A percentile compares a stretch with the other conserved stretches of the same genome.
Evolutionary conservation across 2,888 invertebrate genomes (phyloP).

Genomic region (Pimpla rufipes): DNA sequence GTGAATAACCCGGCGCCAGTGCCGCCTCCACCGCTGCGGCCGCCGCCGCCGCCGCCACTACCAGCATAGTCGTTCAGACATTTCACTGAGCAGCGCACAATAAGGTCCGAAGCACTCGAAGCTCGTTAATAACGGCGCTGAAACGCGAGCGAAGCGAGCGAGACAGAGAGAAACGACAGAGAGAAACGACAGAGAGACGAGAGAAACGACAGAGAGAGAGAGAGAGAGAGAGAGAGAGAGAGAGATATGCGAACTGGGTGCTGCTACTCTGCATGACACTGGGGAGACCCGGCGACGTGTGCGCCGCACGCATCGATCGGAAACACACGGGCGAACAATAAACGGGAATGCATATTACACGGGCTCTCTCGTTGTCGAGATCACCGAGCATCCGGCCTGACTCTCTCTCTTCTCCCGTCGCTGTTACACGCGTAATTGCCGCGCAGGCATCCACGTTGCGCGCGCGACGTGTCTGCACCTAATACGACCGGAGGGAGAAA

Average conservation of each 20-base stretch:
- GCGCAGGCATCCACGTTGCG: slow-evolving; percentile 28
- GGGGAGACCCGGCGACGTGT: slow-evolving; percentile 29
- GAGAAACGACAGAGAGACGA: too few species aligned
- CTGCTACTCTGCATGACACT: slow-evolving; percentile 12
- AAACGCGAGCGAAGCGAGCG: slow-evolving; percentile 45
- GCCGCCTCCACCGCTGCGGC: slow-evolving; percentile 19
- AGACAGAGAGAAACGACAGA: slow-evolving; percentile 14
- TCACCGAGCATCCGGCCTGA: slow-evolving; percentile 68
- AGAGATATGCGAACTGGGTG: too few species aligned
- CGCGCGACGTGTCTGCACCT: not conserved
- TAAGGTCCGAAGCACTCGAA: slow-evolving; percentile 67
- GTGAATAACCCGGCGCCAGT: slow-evolving; percentile 54
- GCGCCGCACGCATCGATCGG: slow-evolving; percentile 61
- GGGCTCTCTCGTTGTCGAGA: slow-evolving; percentile 62
- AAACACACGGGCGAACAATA: slow-evolving; percentile 62
- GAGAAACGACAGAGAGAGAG: too few species aligned
- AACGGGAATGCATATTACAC: slow-evolving; percentile 68
- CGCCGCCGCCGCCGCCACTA: not conserved
- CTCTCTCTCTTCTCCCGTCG: slow-evolving; percentile 35
- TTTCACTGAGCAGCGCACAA: slow-evolving; percentile 65
- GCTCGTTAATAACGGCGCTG: slow-evolving; percentile 67
- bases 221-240: too few species aligned
- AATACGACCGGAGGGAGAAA: not conserved
- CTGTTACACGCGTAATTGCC: slow-evolving; percentile 63
- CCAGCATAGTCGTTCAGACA: slow-evolving; percentile 51